Base-by-base conservation (phyloP, 2,797 vertebrate species). In the Numenius phaeopus region DNA sequence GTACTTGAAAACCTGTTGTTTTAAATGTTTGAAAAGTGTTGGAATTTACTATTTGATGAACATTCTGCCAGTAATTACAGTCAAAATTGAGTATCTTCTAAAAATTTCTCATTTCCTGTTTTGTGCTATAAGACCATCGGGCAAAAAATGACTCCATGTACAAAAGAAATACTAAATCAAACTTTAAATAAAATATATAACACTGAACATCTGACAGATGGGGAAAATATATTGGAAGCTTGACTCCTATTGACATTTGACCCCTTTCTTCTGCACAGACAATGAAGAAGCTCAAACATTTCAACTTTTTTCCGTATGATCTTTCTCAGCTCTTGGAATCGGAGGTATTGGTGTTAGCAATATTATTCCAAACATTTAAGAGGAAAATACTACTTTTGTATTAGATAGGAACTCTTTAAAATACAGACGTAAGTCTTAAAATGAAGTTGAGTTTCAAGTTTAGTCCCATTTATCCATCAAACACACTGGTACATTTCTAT, bases 161-260 rank as follows among this genome's bases (percentile, higher is more conserved):
- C 1, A 17, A 77, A 4, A 10, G 16, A 80, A 91, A 87, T 5
- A 27, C 67, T 83, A 87, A 95, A 91, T 94, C 71, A 89, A 87
- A 75, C 11, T 94, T 85, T 73, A 92, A 87, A 89, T 73, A 94
- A 87, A 95, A 57, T 32, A 62, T 20, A 18, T 62, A 58, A 47
- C 40, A 49, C 67, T 64, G 75, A 89, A 73, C 18, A 44, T 30
- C n/a, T 89, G 81, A 46, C 75, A 91, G 64, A 89, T 59, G 29
- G 13, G 34, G 21, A 59, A 95, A 96, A 94, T 89, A 52, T 64
- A 87, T 46, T 40, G 42, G 47, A 84, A 89, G 5, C 52, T 64
- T 87, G 47, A 70, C 67, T 92, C 3, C 62, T 62, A 70, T 64
- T 73, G 70, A 73, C 40, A 57, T 64, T 94, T 91, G 89, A 61